Base-by-base conservation (phyloP, 2,888 invertebrate species). In the Cheilosia grossa region DNA sequence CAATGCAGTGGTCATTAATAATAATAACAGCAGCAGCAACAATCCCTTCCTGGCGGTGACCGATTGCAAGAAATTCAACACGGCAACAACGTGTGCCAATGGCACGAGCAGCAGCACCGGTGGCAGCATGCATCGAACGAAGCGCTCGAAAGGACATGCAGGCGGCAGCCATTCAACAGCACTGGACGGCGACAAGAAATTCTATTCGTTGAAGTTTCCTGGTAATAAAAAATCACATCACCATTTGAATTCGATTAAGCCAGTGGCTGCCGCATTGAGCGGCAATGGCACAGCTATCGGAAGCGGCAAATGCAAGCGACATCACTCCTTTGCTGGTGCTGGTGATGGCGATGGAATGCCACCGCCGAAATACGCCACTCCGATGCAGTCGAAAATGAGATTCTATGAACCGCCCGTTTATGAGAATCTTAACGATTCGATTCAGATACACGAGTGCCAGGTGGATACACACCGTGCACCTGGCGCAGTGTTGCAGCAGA, bases 401-500 rank as follows among this genome's bases (percentile, higher is more conserved):
- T 90, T 90, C 88, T 91, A 90, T 85, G 92, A 92, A 88, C 91
- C 91, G 82, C 92, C 92, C 74, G 90, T 93, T 79, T 95, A 94
- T 90, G 94, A 95, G 90, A 94, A 95, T 89, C 91, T 95, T 72
- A 94, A 94, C 53, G 95, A 95, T 89, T 94, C 94, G 17, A 94
- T 95, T 86, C 95, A 95, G 91, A 93, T 95, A 33, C 94, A 93
- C 82, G 95, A 95, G 90, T 89, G 89, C 77, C 88, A 88, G 67
- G 89, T 89, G 80, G 88, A 89, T 70, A 83, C 87, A 69, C 80
- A 87, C 87, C 89, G 88, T 88, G 66, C 81, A 64, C 83, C 88
- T 70, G 51, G 4, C 13, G 87, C 88, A 70, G 47, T 61, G 56
- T 47, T 61, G 72, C 79, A 82, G 53, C 80, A 77, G 21, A 79